These are phyloP conservation scores for Ceriagrion tenellum DNA, from an alignment of 2,888 invertebrate genomes.

Conservation along the genomic window DNA sequence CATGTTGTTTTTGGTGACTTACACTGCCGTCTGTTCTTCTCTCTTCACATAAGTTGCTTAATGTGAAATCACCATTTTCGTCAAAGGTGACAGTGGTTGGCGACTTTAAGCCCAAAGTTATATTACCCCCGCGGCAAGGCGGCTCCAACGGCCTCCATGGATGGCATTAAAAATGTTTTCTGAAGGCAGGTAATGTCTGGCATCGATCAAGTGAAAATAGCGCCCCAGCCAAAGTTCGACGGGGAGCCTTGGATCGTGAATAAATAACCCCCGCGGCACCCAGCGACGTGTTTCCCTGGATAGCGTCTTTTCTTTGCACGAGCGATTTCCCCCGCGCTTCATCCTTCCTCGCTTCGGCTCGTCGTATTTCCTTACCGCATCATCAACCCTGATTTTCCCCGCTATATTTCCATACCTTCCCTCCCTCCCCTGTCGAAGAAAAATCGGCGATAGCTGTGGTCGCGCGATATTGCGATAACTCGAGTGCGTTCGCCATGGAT, in stretches of 20 bases:
- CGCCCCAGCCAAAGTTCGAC: not conserved
- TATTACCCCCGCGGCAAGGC: not conserved
- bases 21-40: no score
- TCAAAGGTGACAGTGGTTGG: not conserved
- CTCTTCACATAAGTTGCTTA: not conserved
- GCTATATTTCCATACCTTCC: not conserved
- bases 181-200: not conserved
- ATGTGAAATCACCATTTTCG: not conserved
- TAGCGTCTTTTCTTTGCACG: not conserved
- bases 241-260: not conserved
- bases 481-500: not conserved
- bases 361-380: not conserved
- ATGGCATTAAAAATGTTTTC: not conserved
- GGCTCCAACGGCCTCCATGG: not conserved
- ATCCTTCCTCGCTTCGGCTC: not conserved
- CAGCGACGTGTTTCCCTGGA: not conserved
- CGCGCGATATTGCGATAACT: not conserved
- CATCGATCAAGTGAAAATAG: conserved; percentile 2
- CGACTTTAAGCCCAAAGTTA: not conserved
- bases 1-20: not conserved
- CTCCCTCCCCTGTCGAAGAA: not conserved
- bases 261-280: not conserved
- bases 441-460: not conserved
- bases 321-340: not conserved
- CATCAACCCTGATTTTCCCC: not conserved